A percentile compares a stretch with the other conserved stretches of the same genome.
These are phyloP conservation scores for Pheosia gnoma DNA, from an alignment of 2,888 invertebrate genomes.

Conservation along the genomic window DNA sequence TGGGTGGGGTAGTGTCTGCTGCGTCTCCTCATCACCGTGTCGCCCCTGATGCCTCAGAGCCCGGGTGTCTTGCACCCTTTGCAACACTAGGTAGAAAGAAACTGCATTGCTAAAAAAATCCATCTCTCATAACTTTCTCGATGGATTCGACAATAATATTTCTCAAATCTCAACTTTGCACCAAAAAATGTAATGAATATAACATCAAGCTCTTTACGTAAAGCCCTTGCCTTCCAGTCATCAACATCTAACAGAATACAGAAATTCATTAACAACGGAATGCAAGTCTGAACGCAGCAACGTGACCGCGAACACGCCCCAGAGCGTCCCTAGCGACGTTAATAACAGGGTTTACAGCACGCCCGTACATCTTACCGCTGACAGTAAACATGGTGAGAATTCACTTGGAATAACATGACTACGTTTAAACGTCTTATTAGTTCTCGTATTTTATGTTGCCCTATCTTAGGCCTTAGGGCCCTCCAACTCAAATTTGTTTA, in stretches of 20 bases:
- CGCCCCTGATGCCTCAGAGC: no score
- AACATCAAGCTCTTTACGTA: neutral
- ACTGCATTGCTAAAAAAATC: no score
- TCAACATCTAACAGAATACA: constrained; percentile 68
- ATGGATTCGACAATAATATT: no score
- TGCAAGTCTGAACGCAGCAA: constrained; percentile 76
- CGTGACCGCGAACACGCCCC: constrained; percentile 66
- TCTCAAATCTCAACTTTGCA: no score
- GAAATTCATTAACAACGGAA: constrained; percentile 74
- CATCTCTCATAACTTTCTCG: no score
- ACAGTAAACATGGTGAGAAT: constrained; percentile 70
- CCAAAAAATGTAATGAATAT: no score
- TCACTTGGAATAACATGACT: neutral
- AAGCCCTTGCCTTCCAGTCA: constrained; percentile 48
- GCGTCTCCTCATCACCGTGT: no score
- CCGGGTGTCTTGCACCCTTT: no score
- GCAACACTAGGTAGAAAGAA: no score
- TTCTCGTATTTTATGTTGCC: no score
- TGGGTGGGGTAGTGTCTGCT: no score
- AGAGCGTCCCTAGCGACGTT: constrained; percentile 63
- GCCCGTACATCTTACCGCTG: constrained; percentile 74
- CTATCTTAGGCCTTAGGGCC: no score
- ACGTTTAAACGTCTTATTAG: neutral
- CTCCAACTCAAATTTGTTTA: neutral
- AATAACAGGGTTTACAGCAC: constrained; percentile 76